These are phyloP conservation scores for Selenia dentaria DNA, from an alignment of 2,888 invertebrate species.

Conservation along the genomic window DNA sequence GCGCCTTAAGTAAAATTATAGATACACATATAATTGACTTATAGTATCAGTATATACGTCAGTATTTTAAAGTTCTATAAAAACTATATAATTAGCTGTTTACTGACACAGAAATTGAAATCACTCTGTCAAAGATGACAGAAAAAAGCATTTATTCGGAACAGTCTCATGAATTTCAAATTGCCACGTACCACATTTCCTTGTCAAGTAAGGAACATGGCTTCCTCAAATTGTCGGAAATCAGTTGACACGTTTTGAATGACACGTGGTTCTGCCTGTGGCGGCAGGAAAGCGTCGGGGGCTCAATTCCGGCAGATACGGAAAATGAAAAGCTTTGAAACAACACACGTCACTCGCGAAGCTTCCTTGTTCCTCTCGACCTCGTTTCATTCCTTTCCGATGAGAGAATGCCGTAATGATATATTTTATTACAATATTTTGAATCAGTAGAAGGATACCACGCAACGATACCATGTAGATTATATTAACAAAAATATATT, in stretches of 20 bases:
- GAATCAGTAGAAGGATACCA: neutral
- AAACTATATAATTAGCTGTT: too few relatives aligned
- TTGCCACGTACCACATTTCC: slow-evolving; percentile 8
- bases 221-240: slow-evolving; percentile 15
- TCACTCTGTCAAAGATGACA: too few relatives aligned
- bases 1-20: too few relatives aligned
- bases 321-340: slow-evolving; percentile 4
- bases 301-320: neutral
- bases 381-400: slow-evolving; percentile 1
- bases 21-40: too few relatives aligned
- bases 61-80: too few relatives aligned
- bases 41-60: too few relatives aligned
- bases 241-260: slow-evolving; percentile 13
- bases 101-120: too few relatives aligned
- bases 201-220: slow-evolving; percentile 5
- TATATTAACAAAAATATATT: too few relatives aligned
- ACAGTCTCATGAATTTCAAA: slow-evolving; percentile 1
- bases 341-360: slow-evolving; percentile 4
- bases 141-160: too few relatives aligned
- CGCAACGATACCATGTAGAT: too few relatives aligned
- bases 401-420: slow-evolving; percentile 5
- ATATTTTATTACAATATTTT: slow-evolving; percentile 17
- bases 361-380: neutral
- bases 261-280: neutral
- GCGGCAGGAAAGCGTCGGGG: neutral